A percentile compares a stretch with the other conserved stretches of the same genome.
phyloP scores from a whole-genome alignment of 2,888 invertebrate genomes.

The Cephus sareptanus region DNA sequence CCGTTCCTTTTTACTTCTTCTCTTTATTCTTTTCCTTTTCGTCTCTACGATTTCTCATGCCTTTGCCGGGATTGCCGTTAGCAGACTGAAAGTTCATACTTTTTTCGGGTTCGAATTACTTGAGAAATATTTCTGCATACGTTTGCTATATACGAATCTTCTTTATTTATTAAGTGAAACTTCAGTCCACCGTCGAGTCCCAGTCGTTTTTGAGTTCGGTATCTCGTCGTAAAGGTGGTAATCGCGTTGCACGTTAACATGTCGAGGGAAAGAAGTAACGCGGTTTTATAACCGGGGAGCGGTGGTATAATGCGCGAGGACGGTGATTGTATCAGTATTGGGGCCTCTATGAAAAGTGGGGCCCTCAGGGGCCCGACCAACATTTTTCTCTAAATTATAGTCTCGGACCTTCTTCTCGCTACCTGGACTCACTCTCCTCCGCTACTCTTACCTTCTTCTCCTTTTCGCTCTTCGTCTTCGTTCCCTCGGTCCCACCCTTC shows the following conservation, averaged over 20 bases:
- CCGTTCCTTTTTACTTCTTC: not conserved
- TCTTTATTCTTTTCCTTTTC: not conserved
- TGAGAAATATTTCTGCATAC: not conserved
- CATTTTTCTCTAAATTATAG: slow-evolving; percentile 29
- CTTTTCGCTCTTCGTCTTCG: slow-evolving; percentile 1
- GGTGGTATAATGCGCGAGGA: not conserved
- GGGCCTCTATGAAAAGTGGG: slow-evolving; percentile 23
- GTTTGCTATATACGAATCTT: slow-evolving; percentile 16
- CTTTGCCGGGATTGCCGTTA: not conserved
- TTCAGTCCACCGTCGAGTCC: not conserved
- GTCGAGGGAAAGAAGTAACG: not conserved
- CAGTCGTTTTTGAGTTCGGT: not conserved
- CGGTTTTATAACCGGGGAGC: not conserved
- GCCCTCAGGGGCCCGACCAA: slow-evolving; percentile 22
- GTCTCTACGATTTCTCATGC: not conserved
- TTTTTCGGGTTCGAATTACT: not conserved
- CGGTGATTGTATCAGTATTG: not conserved
- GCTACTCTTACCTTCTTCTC: not conserved
- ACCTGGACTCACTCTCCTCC: slow-evolving; percentile 23
- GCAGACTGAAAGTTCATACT: not conserved
- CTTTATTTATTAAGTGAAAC: not conserved
- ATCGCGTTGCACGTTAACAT: not conserved
- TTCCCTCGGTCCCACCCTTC: slow-evolving; percentile 8
- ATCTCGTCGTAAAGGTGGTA: not conserved
- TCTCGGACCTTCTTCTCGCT: slow-evolving; percentile 13